These are phyloP conservation scores for Eretmochelys imbricata DNA, from an alignment of 2,113 vertebrate genomes.

Conservation along the genomic window DNA sequence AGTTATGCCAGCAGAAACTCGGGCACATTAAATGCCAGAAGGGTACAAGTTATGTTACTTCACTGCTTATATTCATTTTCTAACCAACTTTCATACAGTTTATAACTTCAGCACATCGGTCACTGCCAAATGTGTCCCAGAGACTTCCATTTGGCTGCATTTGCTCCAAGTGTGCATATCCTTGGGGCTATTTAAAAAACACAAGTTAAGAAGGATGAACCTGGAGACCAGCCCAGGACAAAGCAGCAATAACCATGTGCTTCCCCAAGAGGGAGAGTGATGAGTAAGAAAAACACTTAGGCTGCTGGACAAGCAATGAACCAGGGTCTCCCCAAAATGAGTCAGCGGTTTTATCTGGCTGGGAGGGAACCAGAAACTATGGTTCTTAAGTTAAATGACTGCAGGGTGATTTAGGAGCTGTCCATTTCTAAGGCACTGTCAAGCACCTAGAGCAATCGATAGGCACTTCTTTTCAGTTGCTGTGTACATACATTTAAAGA, in stretches of 20 bases:
- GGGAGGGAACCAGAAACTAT: slow-evolving; percentile 67
- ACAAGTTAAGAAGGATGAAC: not conserved
- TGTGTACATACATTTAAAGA: not conserved
- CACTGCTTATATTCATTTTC: not conserved
- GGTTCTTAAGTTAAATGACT: slow-evolving; percentile 55
- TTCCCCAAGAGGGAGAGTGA: not conserved
- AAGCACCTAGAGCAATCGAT: not conserved
- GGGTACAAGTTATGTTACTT: not conserved
- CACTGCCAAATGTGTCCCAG: not conserved
- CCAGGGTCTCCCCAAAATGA: slow-evolving; percentile 12
- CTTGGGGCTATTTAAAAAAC: not conserved
- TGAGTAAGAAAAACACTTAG: slow-evolving; percentile 61
- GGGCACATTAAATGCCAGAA: not conserved
- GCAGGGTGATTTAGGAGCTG: slow-evolving; percentile 35
- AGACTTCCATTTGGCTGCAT: not conserved
- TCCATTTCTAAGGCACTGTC: not conserved
- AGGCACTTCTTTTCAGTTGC: not conserved
- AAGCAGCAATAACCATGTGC: not conserved
- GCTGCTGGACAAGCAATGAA: not conserved
- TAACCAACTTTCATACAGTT: not conserved
- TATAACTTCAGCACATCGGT: not conserved
- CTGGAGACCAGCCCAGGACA: not conserved
- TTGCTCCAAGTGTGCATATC: not conserved
- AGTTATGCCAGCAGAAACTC: not conserved
- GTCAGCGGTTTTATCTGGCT: slow-evolving; percentile 67